Evolutionary conservation across 64 coral and sea anemone species (phyloP).

Genomic region (Montipora cactus): DNA sequence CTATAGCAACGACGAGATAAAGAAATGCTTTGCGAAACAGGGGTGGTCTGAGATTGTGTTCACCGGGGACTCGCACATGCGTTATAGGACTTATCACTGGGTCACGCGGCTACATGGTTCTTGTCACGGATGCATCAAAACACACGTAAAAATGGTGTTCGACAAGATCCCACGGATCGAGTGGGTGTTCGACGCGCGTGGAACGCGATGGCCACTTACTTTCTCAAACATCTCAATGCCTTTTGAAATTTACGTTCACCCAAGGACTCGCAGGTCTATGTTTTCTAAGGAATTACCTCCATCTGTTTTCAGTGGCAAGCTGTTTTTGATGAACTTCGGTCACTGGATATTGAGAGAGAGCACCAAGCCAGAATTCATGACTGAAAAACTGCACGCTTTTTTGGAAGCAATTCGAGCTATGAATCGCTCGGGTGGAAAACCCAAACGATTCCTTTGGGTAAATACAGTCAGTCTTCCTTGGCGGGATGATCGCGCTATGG

Average conservation of each 20-base stretch:
- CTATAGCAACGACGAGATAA: slow-evolving; percentile 92
- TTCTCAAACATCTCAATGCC: slow-evolving; percentile 85
- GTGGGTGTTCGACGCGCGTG: slow-evolving; percentile 98
- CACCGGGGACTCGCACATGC: slow-evolving; percentile 96
- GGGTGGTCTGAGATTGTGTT: slow-evolving; percentile 94
- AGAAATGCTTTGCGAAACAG: slow-evolving; percentile 92
- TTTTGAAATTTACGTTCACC: slow-evolving; percentile 90
- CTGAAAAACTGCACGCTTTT: slow-evolving; percentile 78
- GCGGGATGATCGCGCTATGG: slow-evolving; percentile 87
- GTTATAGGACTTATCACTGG: slow-evolving; percentile 98
- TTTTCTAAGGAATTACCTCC: slow-evolving; percentile 87
- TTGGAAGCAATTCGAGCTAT: slow-evolving; percentile 74
- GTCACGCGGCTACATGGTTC: slow-evolving; percentile 89
- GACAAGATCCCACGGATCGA: slow-evolving; percentile 99
- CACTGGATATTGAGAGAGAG: slow-evolving; percentile 97
- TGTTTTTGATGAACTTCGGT: slow-evolving; percentile 96
- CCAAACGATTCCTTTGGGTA: slow-evolving; percentile 88
- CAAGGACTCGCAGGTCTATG: slow-evolving; percentile 79
- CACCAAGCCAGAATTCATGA: slow-evolving; percentile 74
- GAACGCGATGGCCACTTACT: slow-evolving; percentile 93
- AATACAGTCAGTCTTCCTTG: slow-evolving; percentile 95
- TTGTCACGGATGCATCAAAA: slow-evolving; percentile 94
- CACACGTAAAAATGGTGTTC: slow-evolving; percentile 93
- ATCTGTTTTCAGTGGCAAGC: slow-evolving; percentile 82
- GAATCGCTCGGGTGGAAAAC: slow-evolving; percentile 49